Evolutionary conservation across 1,140 invertebrate species (phyloP).

Genomic region (Adoxophyes honmai): DNA sequence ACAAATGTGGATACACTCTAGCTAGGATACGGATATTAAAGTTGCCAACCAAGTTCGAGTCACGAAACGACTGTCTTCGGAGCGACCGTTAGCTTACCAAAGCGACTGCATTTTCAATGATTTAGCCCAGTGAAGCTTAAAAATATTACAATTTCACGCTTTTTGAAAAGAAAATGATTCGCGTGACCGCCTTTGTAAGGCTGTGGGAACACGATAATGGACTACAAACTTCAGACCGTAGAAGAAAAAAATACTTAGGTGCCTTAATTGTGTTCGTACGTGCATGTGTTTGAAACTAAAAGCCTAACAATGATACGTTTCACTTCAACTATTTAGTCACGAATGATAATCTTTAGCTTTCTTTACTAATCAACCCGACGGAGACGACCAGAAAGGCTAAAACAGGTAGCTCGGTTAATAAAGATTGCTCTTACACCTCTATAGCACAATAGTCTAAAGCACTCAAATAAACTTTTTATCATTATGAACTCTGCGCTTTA

Average conservation of each 20-base stretch:
- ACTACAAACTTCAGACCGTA: constrained; percentile 2
- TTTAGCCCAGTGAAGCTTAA: constrained; percentile 12
- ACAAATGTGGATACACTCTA: not conserved
- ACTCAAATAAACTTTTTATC: constrained; percentile 1
- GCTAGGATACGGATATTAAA: not conserved
- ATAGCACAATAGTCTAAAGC: constrained; percentile 26
- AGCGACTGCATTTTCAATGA: constrained; percentile 4
- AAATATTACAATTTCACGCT: constrained; percentile 27
- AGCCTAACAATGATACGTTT: no score
- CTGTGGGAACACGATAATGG: constrained; percentile 1
- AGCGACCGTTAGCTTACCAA: constrained; percentile 21
- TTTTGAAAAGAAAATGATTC: constrained; percentile 26
- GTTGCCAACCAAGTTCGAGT: constrained; percentile 1
- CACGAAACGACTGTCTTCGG: constrained; percentile 20
- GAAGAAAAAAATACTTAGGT: no score
- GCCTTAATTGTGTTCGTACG: no score
- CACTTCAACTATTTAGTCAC: no score
- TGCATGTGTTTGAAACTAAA: no score
- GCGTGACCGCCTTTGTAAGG: constrained; percentile 20
- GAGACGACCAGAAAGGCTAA: no score
- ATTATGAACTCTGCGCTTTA: constrained; percentile 19
- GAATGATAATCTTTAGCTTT: no score
- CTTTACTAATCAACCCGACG: no score
- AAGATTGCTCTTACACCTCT: no score
- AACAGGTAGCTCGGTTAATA: no score